Conservation (phyloP, 2,888 invertebrate genomes). For the Hoplodrina ambigua region DNA sequence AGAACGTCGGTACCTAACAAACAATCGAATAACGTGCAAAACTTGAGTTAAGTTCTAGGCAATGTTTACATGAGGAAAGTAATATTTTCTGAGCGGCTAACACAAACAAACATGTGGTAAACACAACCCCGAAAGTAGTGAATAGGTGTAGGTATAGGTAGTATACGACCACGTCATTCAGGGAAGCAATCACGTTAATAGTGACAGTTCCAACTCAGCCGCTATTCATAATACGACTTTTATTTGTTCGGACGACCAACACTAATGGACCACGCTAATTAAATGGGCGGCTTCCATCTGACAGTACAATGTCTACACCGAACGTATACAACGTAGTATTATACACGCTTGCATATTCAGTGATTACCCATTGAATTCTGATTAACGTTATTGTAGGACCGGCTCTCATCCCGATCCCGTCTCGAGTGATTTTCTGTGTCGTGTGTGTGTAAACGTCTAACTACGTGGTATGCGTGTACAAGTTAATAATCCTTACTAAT, state of each 20-base stretch:
- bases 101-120: conserved; percentile 55
- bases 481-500: conserved; percentile 50
- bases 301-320: conserved; percentile 54
- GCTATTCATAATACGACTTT: conserved; percentile 78
- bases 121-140: conserved; percentile 42
- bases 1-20: conserved; percentile 51
- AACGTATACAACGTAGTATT: conserved; percentile 46
- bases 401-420: conserved; percentile 39
- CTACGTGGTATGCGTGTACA: conserved; percentile 15
- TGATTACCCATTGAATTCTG: conserved; percentile 69
- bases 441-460: conserved; percentile 32
- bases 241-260: conserved; percentile 73
- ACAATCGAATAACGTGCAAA: conserved; percentile 55
- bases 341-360: conserved; percentile 68
- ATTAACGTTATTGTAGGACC: conserved; percentile 64
- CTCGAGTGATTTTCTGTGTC: conserved; percentile 48
- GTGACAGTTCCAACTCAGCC: conserved; percentile 62
- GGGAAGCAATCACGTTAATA: conserved; percentile 69
- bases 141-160: conserved; percentile 27
- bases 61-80: conserved; percentile 52
- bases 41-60: conserved; percentile 42
- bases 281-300: conserved; percentile 75
- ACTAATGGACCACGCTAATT: conserved; percentile 82
- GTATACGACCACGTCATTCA: conserved; percentile 54
- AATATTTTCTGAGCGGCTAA: conserved; percentile 49